Evolutionary conservation across 2,113 vertebrate genomes (phyloP).

Genomic region (Myxocyprinus asiaticus): DNA sequence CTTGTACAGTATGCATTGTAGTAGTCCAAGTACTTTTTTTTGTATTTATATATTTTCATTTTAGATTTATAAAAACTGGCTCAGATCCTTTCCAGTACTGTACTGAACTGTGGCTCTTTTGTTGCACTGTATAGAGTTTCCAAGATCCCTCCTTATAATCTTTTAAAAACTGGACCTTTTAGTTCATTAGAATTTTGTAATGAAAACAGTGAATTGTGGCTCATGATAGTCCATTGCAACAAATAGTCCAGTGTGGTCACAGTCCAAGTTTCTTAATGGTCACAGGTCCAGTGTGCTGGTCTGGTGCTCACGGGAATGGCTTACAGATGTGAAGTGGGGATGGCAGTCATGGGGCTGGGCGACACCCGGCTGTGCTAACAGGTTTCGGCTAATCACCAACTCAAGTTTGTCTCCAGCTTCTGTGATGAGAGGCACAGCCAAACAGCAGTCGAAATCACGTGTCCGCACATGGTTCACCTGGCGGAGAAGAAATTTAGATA

Average conservation of each 20-base stretch:
- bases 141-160: not conserved
- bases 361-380: slow-evolving; percentile 66
- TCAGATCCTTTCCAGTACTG: slow-evolving; percentile 29
- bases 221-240: not conserved
- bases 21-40: not conserved
- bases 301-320: slow-evolving; percentile 32
- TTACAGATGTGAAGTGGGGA: slow-evolving; percentile 46
- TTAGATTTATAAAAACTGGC: not conserved
- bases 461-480: slow-evolving; percentile 91
- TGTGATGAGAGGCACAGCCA: slow-evolving; percentile 91
- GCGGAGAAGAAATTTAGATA: not conserved
- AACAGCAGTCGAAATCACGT: slow-evolving; percentile 93
- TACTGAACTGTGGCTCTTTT: slow-evolving; percentile 8
- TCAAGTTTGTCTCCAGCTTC: slow-evolving; percentile 91
- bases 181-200: not conserved
- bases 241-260: not conserved
- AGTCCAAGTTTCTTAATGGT: not conserved
- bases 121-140: not conserved
- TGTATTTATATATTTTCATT: not conserved
- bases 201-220: not conserved
- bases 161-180: not conserved
- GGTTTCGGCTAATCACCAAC: slow-evolving; percentile 90
- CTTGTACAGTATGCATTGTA: slow-evolving; percentile 4
- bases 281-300: slow-evolving; percentile 53
- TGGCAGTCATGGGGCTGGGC: slow-evolving; percentile 39